phyloP scores from a whole-genome alignment of 2,113 vertebrate genomes.

The Mixornis gularis region DNA sequence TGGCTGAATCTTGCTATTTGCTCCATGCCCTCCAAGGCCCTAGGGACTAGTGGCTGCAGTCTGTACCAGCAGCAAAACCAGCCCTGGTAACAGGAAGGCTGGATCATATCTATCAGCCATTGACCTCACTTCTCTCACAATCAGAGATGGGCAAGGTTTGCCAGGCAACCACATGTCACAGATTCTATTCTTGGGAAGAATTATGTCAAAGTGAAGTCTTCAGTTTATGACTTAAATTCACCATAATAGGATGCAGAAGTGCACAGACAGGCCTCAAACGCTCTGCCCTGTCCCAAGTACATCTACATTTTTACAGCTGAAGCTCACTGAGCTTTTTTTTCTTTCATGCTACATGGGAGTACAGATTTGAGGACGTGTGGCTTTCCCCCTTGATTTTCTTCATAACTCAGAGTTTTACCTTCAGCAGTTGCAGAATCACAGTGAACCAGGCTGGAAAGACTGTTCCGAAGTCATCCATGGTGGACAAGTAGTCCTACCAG shows the following conservation, averaged over 20 bases:
- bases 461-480: background rate
- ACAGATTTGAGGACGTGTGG: background rate
- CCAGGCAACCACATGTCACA: background rate
- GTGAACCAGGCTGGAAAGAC: background rate
- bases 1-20: background rate
- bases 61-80: background rate
- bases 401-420: background rate
- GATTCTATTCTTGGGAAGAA: background rate
- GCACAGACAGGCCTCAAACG: background rate
- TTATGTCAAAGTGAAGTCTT: background rate
- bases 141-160: background rate
- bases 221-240: background rate
- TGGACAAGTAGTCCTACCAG: background rate
- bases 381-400: background rate
- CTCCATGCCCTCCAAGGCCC: background rate
- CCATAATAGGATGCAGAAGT: background rate
- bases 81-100: background rate
- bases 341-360: background rate
- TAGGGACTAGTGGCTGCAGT: background rate
- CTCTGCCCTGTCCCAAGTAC: background rate
- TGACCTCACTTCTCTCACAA: slow-evolving; percentile 26
- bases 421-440: background rate
- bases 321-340: background rate
- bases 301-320: background rate
- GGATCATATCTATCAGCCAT: background rate